These are phyloP conservation scores for Urocyon cinereoargenteus DNA, from an alignment of 2,797 vertebrate species.

Conservation along the genomic window DNA sequence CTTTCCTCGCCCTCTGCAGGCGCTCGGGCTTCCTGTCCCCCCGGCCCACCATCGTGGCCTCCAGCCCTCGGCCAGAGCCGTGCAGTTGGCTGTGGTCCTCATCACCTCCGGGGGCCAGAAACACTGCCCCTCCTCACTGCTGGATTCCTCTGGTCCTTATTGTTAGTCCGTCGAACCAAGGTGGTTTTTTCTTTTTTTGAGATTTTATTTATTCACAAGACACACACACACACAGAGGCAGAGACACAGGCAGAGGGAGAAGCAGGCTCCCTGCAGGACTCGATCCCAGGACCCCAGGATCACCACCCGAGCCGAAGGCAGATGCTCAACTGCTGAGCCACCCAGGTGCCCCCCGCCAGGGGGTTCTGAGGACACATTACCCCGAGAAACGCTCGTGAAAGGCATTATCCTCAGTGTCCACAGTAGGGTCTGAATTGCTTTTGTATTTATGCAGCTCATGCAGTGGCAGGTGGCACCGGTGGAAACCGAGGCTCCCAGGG, in stretches of 20 bases:
- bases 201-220: no score
- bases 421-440: background rate
- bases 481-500: background rate
- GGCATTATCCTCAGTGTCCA: background rate
- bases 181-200: no score
- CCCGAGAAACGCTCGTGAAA: background rate
- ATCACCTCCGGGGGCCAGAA: background rate
- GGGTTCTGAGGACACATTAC: background rate
- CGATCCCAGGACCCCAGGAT: no score
- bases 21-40: background rate
- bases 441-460: background rate
- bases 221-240: no score
- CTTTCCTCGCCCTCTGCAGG: background rate
- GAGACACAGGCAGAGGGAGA: no score
- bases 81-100: background rate
- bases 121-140: background rate
- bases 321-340: no score
- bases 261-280: no score
- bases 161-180: background rate
- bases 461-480: background rate
- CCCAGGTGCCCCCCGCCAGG: background rate
- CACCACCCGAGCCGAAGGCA: no score
- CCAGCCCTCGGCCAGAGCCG: background rate
- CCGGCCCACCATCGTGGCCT: rapidly evolving
- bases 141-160: background rate